Conservation (phyloP, 1,140 invertebrate species). For the Lethrus apterus region DNA sequence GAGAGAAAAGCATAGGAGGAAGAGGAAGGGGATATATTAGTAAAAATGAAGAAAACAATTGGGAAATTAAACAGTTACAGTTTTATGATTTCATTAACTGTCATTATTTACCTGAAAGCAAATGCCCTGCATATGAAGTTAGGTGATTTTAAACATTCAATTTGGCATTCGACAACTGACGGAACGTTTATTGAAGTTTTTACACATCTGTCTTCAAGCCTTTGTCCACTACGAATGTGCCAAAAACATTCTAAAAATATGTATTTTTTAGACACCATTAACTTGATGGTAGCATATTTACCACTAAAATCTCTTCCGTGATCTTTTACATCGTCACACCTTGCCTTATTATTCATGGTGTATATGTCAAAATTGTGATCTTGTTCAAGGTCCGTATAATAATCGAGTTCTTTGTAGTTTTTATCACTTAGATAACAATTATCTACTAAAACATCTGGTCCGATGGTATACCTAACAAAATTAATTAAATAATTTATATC, state of each 20-base stretch:
- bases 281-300: conserved; percentile 4
- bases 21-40: too few species aligned
- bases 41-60: too few species aligned
- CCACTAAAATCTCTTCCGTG: conserved; percentile 5
- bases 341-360: conserved; percentile 50
- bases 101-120: conserved; percentile 55
- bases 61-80: neutral
- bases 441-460: conserved; percentile 45
- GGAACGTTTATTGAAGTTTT: conserved; percentile 56
- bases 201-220: conserved; percentile 53
- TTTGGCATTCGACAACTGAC: conserved; percentile 66
- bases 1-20: too few species aligned
- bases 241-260: conserved; percentile 66
- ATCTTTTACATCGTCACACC: conserved; percentile 19
- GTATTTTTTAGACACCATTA: neutral
- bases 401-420: conserved; percentile 56
- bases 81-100: neutral
- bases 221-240: conserved; percentile 62
- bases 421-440: conserved; percentile 69
- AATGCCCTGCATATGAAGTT: conserved; percentile 70
- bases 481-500: conserved; percentile 4
- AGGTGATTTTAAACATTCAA: conserved; percentile 57
- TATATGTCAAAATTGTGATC: conserved; percentile 74
- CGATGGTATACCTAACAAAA: conserved; percentile 41
- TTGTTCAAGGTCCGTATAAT: conserved; percentile 64